These are phyloP conservation scores for Hydropsyche tenuis DNA, from an alignment of 1,140 invertebrate genomes.

Conservation along the genomic window DNA sequence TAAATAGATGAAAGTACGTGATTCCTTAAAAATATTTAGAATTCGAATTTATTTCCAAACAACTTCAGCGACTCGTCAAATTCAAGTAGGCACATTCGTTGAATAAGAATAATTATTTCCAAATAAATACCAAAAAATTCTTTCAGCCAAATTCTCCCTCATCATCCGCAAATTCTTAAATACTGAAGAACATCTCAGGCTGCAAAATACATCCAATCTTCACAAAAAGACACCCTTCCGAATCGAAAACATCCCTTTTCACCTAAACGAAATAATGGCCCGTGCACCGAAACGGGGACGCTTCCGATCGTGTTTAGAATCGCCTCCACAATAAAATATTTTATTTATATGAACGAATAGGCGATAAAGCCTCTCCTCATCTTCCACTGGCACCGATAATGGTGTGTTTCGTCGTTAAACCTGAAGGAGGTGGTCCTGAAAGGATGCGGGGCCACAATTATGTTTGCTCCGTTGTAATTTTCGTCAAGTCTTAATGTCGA, in stretches of 20 bases:
- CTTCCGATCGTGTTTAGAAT: constrained; percentile 19
- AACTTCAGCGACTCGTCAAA: too few relatives aligned
- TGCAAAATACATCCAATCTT: too few relatives aligned
- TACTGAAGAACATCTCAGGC: too few relatives aligned
- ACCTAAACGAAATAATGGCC: background rate
- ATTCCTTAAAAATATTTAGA: too few relatives aligned
- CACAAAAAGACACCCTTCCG: too few relatives aligned
- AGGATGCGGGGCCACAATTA: constrained; percentile 44
- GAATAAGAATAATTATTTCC: too few relatives aligned
- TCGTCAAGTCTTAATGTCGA: constrained; percentile 49
- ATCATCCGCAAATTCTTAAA: too few relatives aligned
- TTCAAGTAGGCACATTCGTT: too few relatives aligned
- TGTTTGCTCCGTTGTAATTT: constrained; percentile 48
- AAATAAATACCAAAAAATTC: too few relatives aligned
- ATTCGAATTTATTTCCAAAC: too few relatives aligned
- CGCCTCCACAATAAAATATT: constrained; percentile 47
- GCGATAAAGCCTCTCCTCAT: constrained; percentile 38
- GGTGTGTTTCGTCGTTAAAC: constrained; percentile 36
- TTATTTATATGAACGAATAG: constrained; percentile 51
- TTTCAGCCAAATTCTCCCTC: too few relatives aligned
- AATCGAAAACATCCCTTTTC: background rate
- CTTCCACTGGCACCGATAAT: constrained; percentile 17
- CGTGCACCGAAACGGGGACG: background rate
- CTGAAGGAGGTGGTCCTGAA: background rate
- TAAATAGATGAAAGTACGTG: too few relatives aligned